Evolutionary conservation across 2,888 invertebrate species (phyloP), one percentile per base, ranked within the genome.

Genomic region (Ichneumon xanthorius): DNA sequence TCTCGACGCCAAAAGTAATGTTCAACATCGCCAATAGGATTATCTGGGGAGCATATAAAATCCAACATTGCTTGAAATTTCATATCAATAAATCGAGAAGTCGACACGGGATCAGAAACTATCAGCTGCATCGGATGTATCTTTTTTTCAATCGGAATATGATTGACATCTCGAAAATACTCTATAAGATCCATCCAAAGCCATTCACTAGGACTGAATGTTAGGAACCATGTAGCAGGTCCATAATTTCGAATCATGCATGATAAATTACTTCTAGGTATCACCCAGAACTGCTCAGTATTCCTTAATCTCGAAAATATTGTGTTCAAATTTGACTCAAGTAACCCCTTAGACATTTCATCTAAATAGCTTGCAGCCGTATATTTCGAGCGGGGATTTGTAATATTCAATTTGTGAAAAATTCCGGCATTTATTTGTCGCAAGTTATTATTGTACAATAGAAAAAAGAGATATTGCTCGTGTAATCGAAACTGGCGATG

Each of bases 1-100:
- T 90, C 89, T 70, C 70, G 9, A 37, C 37, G 37, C 37, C 37
- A 37, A 5, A 37, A 37, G 9, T 37, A 37, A 9, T 37, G 37
- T 37, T 37, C 37, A 37, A 88, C 76, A 61, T 87, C 71, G 40
- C 87, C 88, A 11, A 90, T 61, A 7, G 37, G 37, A 37, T 37
- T 9, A 79, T 88, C 87, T 11, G 86, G 53, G 22, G 87, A 87
- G 33, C 63, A 88, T 26, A 92, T 73, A 67, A 92, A 91, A 45
- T 90, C 89, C 22, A 92, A 53, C 87, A 91, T 90, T 11, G 86
- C 87, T 16, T 37, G 6, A 7, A 37, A 37, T 37, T 37, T 37
- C 1, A 7, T 37, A 9, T 37, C 37, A 37, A 37, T 37, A 9
- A 37, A 37, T 37, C 37, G 37, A 37, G 37, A n/a, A n/a, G n/a